Conservation (phyloP, 2,113 vertebrate genomes). For the Chamaetylas fuelleborni region DNA sequence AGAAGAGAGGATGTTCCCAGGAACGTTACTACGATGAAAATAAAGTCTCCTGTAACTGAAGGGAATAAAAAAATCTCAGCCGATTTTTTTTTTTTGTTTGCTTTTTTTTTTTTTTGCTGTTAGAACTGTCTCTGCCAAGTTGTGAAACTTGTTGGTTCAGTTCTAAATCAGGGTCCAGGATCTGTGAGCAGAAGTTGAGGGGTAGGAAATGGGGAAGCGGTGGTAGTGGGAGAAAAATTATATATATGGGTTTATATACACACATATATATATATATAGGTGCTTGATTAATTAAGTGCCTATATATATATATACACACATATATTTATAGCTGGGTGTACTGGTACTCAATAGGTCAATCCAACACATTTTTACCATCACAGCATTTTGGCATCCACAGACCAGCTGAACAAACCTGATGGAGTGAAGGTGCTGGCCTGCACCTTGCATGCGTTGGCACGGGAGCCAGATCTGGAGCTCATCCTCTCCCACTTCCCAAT, state of each 20-base stretch:
- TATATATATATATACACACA: conserved; percentile 27
- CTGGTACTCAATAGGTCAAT: background rate
- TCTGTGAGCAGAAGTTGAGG: conserved; percentile 24
- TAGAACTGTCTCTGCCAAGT: conserved; percentile 22
- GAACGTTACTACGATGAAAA: conserved; percentile 13
- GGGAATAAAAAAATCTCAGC: background rate
- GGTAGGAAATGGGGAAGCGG: background rate
- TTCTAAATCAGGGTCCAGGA: conserved; percentile 27
- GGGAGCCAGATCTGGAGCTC: background rate
- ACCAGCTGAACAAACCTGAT: conserved; percentile 12
- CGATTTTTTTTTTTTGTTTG: background rate
- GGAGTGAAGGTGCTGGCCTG: background rate
- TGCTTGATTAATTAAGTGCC: conserved; percentile 4
- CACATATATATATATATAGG: conserved; percentile 44
- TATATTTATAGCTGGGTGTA: background rate
- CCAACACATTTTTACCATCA: conserved; percentile 23
- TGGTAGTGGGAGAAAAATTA: background rate
- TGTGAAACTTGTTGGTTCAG: conserved; percentile 21
- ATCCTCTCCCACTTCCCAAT: conserved; percentile 35
- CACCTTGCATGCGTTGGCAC: background rate
- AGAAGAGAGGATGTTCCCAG: conserved; percentile 9
- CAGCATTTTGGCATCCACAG: conserved; percentile 51
- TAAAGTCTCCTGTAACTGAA: conserved; percentile 52
- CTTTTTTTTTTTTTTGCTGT: background rate
- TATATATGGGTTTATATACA: background rate